Base-by-base conservation (phyloP, 2,888 invertebrate genomes). In the Mystacides longicornis region DNA sequence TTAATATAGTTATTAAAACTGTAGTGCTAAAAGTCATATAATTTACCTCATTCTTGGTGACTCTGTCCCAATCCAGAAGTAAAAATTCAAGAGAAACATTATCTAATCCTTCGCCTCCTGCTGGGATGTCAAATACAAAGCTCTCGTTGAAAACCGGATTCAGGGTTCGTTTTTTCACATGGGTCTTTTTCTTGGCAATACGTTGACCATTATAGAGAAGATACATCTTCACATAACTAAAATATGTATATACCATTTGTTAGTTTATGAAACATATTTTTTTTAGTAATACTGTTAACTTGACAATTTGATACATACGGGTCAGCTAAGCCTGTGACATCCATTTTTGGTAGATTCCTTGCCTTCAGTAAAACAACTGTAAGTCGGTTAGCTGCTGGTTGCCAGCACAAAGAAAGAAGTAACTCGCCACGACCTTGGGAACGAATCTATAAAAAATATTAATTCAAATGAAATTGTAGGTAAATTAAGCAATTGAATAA, bases 101-200 rank as follows among this genome's bases (percentile, higher is more conserved):
- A 66, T 86, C 87, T 62, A 93, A 81, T 14, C 86, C 84, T 63
- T 88, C 89, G 43, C 82, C 82, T 52, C 82, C 81, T 9, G 87
- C 84, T 18, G 94, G 96, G 63, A 98, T 91, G 67, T 98, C 97
- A 71, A 98, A 98, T 53, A 95, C 92, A 74, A 99, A 97, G 52
- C 95, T 95, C 75, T 99, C 98, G 78, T 99, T 99, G 81, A 96
- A 99, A 54, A 99, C 96, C 0, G 98, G 99, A 77, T 94, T 95
- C 64, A 96, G 79, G 1, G 98, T 98, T 55, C 96, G 84, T 73
- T 96, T 98, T 82, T 97, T 97, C 49, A 98, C 96, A 71, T 97
- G 97, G 0, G 98, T 98, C 80, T 98, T 97, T 82, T 97, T 97
- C 81, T 98, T 99, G 49, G 95, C 93, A 66, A 98, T 92, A 62